A percentile compares a stretch with the other conserved stretches of the same genome.
phyloP scores from a whole-genome alignment of 2,113 vertebrate species.

The Boleophthalmus pectinirostris region DNA sequence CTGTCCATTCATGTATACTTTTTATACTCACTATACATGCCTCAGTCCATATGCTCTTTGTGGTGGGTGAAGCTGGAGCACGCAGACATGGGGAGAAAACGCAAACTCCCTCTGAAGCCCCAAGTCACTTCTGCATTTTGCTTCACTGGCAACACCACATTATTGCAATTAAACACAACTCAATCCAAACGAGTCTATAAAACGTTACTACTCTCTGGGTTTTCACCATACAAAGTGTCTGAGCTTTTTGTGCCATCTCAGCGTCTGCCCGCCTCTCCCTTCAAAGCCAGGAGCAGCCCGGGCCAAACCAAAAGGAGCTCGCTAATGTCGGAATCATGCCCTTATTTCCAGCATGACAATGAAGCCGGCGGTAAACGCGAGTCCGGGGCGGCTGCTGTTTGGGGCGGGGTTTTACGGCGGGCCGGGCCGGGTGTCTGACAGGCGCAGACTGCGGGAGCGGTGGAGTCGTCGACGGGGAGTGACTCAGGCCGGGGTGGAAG shows the following conservation, averaged over 20 bases:
- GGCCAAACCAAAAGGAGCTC: slow-evolving; percentile 55
- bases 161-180: background rate
- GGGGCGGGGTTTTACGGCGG: slow-evolving; percentile 65
- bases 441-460: slow-evolving; percentile 72
- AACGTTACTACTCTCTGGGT: background rate
- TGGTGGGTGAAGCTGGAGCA: no score
- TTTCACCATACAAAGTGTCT: slow-evolving; percentile 9
- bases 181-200: background rate
- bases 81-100: background rate
- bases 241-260: slow-evolving; percentile 15
- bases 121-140: background rate
- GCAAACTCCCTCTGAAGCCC: background rate
- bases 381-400: slow-evolving; percentile 55
- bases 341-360: slow-evolving; percentile 81
- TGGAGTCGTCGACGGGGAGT: slow-evolving; percentile 54
- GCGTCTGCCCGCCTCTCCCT: slow-evolving; percentile 45
- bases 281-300: slow-evolving; percentile 50
- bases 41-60: no score
- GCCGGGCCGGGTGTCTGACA: slow-evolving; percentile 56
- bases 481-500: slow-evolving; percentile 60
- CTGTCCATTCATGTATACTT: no score
- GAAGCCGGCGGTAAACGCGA: slow-evolving; percentile 63
- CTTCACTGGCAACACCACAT: background rate
- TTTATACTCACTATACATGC: no score
- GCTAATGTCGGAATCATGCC: slow-evolving; percentile 78